Base-by-base conservation (phyloP, 2,113 vertebrate genomes). In the Meleagris gallopavo region DNA sequence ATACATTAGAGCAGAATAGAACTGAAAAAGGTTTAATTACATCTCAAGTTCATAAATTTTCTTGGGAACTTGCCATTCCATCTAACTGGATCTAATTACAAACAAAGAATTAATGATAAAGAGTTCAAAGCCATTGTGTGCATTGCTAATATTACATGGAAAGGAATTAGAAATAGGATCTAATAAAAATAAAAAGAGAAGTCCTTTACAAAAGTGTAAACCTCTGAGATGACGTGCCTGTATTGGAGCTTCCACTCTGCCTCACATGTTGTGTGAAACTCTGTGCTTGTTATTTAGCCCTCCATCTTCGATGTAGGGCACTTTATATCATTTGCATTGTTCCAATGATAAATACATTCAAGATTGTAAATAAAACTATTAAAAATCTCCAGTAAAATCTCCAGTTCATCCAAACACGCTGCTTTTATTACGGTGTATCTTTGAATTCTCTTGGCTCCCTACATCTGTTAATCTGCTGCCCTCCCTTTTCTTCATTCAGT, bases 41-140 rank as follows among this genome's bases (percentile, higher is more conserved):
- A 73, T 92, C 76, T 95, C 86, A 84, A 83, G 80, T 77, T 95
- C 80, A 84, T 81, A 58, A 72, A 78, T 75, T 84, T 81, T 93
- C 88, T 72, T 73, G 90, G 41, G 88, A 25, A 81, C 38, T 75
- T 90, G 48, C 48, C n/a, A 65, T 54, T 95, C n/a, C 70, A 92
- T 93, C 55, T 55, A 76, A n/a, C 43, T 69, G 48, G 48, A 95
- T 97, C 55, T 72, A 91, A 94, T 90, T 93, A 75, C 7, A 43
- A 89, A 8, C 22, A 75, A 62, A 69, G 61, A 89, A 45, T 90
- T 92, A 77, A 90, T 55, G 46, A 57, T 82, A 75, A 86, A 86
- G 57, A 91, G 89, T 86, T 80, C 13, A 43, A 70, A 86, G 67
- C 32, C 60, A 11, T 61, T 38, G 22, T 75, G 41, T 62, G 5